Conservation (phyloP, 2,888 invertebrate species). For the Acanthosoma haemorrhoidale region DNA sequence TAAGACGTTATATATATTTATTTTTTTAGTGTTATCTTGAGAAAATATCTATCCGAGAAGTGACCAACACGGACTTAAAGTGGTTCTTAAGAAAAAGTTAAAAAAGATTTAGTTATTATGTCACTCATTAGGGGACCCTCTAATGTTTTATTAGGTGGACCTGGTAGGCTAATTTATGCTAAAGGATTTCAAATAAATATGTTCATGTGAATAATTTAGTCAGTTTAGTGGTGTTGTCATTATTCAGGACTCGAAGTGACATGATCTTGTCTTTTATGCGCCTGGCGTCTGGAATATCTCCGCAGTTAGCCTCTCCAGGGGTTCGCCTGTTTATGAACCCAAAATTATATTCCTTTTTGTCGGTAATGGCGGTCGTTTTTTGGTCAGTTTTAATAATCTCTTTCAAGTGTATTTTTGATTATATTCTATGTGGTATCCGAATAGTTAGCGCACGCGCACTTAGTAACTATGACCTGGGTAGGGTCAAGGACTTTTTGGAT, state of each 20-base stretch:
- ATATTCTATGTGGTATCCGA: too few species aligned
- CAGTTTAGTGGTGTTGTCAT: not conserved
- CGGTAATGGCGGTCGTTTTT: not conserved
- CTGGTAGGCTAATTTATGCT: not conserved
- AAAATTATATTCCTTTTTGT: too few species aligned
- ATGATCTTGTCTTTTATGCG: not conserved
- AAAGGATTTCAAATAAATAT: not conserved
- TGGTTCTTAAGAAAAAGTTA: not conserved
- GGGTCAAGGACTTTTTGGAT: too few species aligned
- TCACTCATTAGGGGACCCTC: not conserved
- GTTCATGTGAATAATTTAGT: not conserved
- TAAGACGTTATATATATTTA: slow-evolving; percentile 1
- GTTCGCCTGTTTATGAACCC: too few species aligned
- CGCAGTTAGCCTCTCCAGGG: too few species aligned
- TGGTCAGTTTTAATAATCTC: not conserved
- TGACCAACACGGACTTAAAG: not conserved
- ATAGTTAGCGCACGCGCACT: too few species aligned
- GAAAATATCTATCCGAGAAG: not conserved
- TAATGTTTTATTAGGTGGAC: not conserved
- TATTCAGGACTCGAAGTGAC: not conserved
- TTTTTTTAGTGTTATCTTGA: not conserved
- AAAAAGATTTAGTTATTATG: not conserved
- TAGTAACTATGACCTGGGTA: too few species aligned
- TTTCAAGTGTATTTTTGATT: too few species aligned
- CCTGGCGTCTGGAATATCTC: not conserved